Evolutionary conservation across 2,888 invertebrate genomes (phyloP).

Genomic region (Tryphoninae sp.): DNA sequence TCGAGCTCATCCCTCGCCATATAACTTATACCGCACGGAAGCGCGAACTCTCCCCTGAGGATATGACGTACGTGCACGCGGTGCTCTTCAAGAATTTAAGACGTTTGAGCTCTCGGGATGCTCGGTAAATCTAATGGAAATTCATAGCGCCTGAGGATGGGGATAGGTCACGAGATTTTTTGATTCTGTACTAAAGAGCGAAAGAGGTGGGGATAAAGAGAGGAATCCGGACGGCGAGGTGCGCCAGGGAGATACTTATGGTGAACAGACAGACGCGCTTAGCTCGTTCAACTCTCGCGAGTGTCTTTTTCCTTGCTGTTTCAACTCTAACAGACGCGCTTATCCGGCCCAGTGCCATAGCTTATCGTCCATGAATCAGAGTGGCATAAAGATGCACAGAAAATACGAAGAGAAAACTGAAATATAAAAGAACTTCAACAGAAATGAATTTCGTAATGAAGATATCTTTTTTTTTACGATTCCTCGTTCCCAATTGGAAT

Average conservation of each 20-base stretch:
- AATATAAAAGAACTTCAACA: neutral
- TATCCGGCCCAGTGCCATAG: conserved; percentile 19
- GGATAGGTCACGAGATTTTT: conserved; percentile 42
- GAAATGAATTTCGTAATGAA: neutral
- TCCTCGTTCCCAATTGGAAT: neutral
- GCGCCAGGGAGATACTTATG: conserved; percentile 22
- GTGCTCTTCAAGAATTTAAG: conserved; percentile 45
- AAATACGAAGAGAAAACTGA: neutral
- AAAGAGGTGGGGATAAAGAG: conserved; percentile 18
- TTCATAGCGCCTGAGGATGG: conserved; percentile 44
- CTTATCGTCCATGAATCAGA: conserved; percentile 15
- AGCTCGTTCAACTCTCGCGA: conserved; percentile 39
- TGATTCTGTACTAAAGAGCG: conserved; percentile 9
- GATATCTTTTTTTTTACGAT: neutral
- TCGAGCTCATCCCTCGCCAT: conserved; percentile 17
- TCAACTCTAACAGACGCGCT: conserved; percentile 28
- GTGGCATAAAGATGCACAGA: neutral
- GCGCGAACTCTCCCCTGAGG: conserved; percentile 43
- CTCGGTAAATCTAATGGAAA: conserved; percentile 51
- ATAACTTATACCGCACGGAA: conserved; percentile 47
- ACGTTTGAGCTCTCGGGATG: conserved; percentile 42
- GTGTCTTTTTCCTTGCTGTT: conserved; percentile 18
- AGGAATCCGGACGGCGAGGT: conserved; percentile 12
- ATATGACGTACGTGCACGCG: conserved; percentile 51
- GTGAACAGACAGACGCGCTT: conserved; percentile 26